A percentile compares a stretch with the other conserved stretches of the same genome.
phyloP scores from a whole-genome alignment of 2,888 invertebrate genomes.

The Himalopsyche japonica region DNA sequence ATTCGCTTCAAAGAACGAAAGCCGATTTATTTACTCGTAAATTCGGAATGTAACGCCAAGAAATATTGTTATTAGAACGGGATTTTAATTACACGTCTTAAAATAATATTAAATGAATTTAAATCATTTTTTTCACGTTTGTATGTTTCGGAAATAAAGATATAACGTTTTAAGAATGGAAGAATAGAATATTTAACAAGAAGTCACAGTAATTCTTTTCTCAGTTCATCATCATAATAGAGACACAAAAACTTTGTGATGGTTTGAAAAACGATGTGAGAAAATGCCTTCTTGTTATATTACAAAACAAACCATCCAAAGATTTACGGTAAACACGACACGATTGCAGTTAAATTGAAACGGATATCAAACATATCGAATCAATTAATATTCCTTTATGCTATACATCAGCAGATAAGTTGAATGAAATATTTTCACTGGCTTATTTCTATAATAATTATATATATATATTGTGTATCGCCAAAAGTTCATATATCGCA shows the following conservation, averaged over 20 bases:
- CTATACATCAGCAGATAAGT: not conserved
- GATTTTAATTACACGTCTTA: not conserved
- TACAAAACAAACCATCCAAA: not conserved
- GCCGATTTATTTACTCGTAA: not conserved
- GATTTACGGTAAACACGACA: not conserved
- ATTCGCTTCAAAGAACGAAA: not conserved
- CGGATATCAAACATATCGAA: not conserved
- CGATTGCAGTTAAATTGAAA: not conserved
- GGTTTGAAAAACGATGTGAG: not conserved
- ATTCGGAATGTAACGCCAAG: not conserved
- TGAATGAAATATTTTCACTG: not conserved
- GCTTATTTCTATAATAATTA: no score
- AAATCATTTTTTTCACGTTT: not conserved
- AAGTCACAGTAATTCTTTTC: not conserved
- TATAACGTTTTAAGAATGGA: not conserved
- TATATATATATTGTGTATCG: no score
- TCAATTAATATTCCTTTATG: not conserved
- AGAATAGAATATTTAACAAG: not conserved
- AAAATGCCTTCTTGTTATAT: not conserved
- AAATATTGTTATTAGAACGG: not conserved
- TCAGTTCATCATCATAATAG: not conserved
- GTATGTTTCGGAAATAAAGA: not conserved
- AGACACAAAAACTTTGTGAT: not conserved
- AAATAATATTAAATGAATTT: not conserved
- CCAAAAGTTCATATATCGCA: no score